Conservation (phyloP, 2,797 vertebrate genomes). For the Gambusia yucatana region DNA sequence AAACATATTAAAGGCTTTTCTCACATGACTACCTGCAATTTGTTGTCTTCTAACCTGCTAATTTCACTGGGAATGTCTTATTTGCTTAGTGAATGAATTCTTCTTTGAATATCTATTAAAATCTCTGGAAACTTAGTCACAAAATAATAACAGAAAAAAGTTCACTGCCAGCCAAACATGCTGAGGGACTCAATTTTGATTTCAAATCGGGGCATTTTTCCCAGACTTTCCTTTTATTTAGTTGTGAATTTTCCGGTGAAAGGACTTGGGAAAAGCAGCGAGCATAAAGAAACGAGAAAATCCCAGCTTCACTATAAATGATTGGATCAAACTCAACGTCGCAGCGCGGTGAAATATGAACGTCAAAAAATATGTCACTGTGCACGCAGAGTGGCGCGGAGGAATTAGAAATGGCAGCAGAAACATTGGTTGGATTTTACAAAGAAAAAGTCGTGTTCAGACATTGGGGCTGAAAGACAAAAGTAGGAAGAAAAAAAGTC, state of each 20-base stretch:
- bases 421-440: slow-evolving; percentile 31
- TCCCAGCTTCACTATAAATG: slow-evolving; percentile 1
- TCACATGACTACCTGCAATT: background rate
- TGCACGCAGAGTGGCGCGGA: background rate
- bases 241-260: background rate
- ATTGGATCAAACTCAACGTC: background rate
- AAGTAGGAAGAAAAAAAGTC: slow-evolving; percentile 17
- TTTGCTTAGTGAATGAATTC: background rate
- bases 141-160: slow-evolving; percentile 1
- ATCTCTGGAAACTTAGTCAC: background rate
- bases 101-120: slow-evolving; percentile 2
- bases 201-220: background rate
- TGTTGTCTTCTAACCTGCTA: background rate
- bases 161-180: background rate
- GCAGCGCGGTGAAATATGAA: slow-evolving; percentile 5
- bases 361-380: slow-evolving; percentile 15
- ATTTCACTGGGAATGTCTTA: slow-evolving; percentile 1
- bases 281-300: slow-evolving; percentile 15
- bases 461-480: slow-evolving; percentile 19
- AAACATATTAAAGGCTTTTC: background rate
- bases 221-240: background rate
- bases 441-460: slow-evolving; percentile 11
- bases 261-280: background rate
- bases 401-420: slow-evolving; percentile 12
- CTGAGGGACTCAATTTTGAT: slow-evolving; percentile 7